A percentile compares a stretch with the other conserved stretches of the same genome.
These are phyloP conservation scores for Orientallactaga bullata DNA, from an alignment of 2,113 vertebrate species.

Conservation along the genomic window DNA sequence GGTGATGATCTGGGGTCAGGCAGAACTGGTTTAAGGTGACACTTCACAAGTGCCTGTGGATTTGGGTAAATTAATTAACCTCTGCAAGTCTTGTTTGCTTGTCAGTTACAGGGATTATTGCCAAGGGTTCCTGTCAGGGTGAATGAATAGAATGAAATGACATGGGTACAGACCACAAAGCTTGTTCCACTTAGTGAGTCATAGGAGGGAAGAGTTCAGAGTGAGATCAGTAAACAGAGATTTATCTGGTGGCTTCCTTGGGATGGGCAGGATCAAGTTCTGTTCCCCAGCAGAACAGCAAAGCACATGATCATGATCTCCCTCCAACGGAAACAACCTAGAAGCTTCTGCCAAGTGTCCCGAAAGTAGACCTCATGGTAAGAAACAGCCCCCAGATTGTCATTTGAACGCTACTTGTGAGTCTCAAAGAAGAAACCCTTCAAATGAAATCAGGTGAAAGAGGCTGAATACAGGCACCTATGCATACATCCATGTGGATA, in stretches of 20 bases:
- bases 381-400: slow-evolving; percentile 80
- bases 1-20: not conserved
- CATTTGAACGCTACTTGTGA: slow-evolving; percentile 74
- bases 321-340: slow-evolving; percentile 79
- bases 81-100: not conserved
- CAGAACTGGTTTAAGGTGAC: not conserved
- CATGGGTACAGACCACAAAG: not conserved
- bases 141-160: not conserved
- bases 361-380: slow-evolving; percentile 83
- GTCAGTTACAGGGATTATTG: not conserved
- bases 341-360: slow-evolving; percentile 83
- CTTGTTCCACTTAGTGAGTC: not conserved
- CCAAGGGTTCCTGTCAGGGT: not conserved
- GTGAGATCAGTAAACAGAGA: not conserved
- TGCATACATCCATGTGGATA: not conserved
- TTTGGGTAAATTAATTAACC: not conserved
- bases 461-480: not conserved
- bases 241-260: not conserved
- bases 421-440: slow-evolving; percentile 80
- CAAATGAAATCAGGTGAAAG: slow-evolving; percentile 61
- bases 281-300: slow-evolving; percentile 78
- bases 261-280: slow-evolving; percentile 16
- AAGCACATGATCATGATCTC: slow-evolving; percentile 64
- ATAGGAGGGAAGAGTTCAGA: not conserved
- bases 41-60: not conserved